A percentile compares a stretch with the other conserved stretches of the same genome.
phyloP scores from a whole-genome alignment of 2,888 invertebrate genomes.

The Harpalus rubripes region DNA sequence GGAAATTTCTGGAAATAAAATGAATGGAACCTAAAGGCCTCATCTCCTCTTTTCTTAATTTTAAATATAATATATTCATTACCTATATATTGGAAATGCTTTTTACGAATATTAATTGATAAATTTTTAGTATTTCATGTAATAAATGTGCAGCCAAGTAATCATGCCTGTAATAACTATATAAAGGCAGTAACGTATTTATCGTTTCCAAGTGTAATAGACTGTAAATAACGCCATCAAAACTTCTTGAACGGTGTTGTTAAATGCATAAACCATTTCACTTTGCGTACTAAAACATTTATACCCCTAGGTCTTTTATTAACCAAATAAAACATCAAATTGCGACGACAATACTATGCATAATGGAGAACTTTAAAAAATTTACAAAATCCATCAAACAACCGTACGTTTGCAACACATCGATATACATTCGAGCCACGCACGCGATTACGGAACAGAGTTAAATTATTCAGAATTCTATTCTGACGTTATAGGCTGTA shows the following conservation, averaged over 20 bases:
- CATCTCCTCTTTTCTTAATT: too few species aligned
- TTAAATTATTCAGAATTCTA: conserved; percentile 49
- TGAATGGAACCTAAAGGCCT: too few species aligned
- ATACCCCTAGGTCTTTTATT: background rate
- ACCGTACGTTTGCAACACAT: background rate
- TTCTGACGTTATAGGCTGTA: conserved; percentile 22
- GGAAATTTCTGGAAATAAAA: too few species aligned
- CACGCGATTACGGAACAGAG: conserved; percentile 8
- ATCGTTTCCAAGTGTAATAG: background rate
- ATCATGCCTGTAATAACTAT: background rate
- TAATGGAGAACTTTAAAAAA: conserved; percentile 24
- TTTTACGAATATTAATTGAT: too few species aligned
- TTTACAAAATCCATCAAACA: conserved; percentile 17
- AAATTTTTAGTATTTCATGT: too few species aligned
- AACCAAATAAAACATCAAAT: background rate
- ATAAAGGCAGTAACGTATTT: background rate
- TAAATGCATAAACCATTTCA: conserved; percentile 1
- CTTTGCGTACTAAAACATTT: conserved; percentile 1
- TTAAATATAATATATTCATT: too few species aligned
- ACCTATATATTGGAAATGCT: too few species aligned
- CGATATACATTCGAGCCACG: conserved; percentile 33
- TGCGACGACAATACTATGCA: conserved; percentile 3
- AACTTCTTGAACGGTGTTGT: background rate
- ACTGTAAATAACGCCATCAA: background rate
- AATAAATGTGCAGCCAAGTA: background rate